Percentiles rank a stretch among this genome's conserved stretches.
Conservation (phyloP, 2,113 vertebrate species). For the Phaetusa simplex region DNA sequence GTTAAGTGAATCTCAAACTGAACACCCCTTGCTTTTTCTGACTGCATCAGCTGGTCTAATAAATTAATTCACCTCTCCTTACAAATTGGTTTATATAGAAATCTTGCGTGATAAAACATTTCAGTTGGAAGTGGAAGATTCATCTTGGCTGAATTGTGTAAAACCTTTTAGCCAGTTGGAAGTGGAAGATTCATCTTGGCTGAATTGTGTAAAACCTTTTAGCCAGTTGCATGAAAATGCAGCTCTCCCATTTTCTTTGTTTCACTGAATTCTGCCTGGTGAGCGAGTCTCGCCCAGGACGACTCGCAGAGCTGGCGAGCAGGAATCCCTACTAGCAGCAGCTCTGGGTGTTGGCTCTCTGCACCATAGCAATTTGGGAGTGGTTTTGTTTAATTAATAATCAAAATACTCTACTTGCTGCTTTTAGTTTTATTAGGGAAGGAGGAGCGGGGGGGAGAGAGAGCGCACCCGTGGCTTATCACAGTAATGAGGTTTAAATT, state of each 20-base stretch:
- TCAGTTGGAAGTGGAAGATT: background rate
- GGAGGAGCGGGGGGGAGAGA: no score
- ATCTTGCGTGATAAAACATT: background rate
- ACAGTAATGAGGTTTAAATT: background rate
- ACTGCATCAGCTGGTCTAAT: background rate
- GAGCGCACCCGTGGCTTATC: background rate
- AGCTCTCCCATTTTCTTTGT: background rate
- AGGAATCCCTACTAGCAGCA: background rate
- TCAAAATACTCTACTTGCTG: background rate
- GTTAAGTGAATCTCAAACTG: background rate
- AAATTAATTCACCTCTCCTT: background rate
- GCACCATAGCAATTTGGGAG: constrained; percentile 47
- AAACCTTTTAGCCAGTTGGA: background rate
- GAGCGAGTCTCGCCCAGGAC: rapidly evolving
- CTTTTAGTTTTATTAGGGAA: background rate
- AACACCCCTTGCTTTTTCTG: background rate
- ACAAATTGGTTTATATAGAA: background rate
- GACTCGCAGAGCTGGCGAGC: background rate
- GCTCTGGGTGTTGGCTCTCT: constrained; percentile 36
- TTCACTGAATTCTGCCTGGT: background rate
- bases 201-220: background rate
- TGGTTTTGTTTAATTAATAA: constrained; percentile 52
- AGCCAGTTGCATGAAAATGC: background rate
- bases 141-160: background rate
- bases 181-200: background rate